phyloP scores from a whole-genome alignment of 2,113 vertebrate species.

The Stictonetta naevosa region DNA sequence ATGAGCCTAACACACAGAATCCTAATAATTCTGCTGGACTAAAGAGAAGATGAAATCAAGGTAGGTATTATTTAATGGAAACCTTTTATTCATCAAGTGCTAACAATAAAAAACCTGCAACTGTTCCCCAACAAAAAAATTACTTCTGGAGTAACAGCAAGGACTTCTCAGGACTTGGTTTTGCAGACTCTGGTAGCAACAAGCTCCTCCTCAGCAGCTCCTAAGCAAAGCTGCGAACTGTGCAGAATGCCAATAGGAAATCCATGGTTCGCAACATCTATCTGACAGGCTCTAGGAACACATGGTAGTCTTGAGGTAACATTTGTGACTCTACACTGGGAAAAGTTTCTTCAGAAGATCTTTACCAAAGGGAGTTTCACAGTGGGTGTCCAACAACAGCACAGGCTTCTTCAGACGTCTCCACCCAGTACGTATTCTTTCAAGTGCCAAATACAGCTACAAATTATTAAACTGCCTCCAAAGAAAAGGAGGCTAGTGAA shows the following conservation, averaged over 20 bases:
- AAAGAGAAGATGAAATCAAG: neutral
- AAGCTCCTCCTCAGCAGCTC: neutral
- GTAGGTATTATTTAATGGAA: neutral
- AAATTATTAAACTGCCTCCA: slow-evolving; percentile 5
- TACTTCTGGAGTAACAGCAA: neutral
- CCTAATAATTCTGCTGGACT: neutral
- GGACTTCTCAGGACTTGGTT: neutral
- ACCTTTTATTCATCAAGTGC: neutral
- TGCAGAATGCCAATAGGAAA: neutral
- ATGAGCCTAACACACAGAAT: neutral
- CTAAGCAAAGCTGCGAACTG: neutral
- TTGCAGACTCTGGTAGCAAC: neutral
- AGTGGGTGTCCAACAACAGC: neutral
- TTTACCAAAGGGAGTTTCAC: neutral
- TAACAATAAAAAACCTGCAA: neutral
- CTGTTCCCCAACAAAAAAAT: neutral
- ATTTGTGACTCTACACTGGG: neutral
- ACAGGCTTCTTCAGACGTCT: neutral
- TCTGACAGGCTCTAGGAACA: neutral
- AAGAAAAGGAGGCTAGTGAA: neutral
- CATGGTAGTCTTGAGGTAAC: neutral
- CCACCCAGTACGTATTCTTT: neutral
- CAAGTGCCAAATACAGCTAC: neutral
- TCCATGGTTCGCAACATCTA: neutral
- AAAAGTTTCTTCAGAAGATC: neutral